A percentile compares a stretch with the other conserved stretches of the same genome.
Conservation (phyloP, 2,797 vertebrate species). For the Sebastes flavidus region DNA sequence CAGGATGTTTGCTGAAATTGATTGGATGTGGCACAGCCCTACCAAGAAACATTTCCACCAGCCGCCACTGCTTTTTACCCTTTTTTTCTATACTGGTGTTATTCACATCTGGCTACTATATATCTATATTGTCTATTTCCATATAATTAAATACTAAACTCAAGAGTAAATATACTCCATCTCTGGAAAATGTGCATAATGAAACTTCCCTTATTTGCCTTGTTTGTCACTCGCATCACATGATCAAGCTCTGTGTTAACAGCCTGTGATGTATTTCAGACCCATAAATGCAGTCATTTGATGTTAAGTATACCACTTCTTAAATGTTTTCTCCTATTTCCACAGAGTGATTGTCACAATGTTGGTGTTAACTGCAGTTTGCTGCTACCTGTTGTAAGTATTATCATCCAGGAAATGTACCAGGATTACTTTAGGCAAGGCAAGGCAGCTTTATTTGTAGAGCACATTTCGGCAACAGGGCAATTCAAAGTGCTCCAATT, state of each 20-base stretch:
- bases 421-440: neutral
- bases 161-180: neutral
- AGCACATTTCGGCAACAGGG: no score
- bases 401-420: neutral
- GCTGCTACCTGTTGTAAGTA: constrained; percentile 99
- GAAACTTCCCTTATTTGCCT: constrained; percentile 54
- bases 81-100: neutral
- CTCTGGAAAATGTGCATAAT: constrained; percentile 8
- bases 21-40: no score
- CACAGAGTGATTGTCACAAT: constrained; percentile 95
- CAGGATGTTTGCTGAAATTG: no score
- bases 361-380: constrained; percentile 95
- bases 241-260: neutral
- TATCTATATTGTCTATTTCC: neutral
- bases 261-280: neutral
- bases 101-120: neutral
- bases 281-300: neutral
- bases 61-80: no score
- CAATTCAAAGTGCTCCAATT: no score
- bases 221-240: constrained; percentile 37
- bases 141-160: neutral
- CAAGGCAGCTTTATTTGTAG: fast-evolving
- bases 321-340: neutral
- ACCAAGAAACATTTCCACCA: fast-evolving
- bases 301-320: fast-evolving